Evolutionary conservation across 2,888 invertebrate genomes (phyloP).

Genomic region (Salpingus planirostris): DNA sequence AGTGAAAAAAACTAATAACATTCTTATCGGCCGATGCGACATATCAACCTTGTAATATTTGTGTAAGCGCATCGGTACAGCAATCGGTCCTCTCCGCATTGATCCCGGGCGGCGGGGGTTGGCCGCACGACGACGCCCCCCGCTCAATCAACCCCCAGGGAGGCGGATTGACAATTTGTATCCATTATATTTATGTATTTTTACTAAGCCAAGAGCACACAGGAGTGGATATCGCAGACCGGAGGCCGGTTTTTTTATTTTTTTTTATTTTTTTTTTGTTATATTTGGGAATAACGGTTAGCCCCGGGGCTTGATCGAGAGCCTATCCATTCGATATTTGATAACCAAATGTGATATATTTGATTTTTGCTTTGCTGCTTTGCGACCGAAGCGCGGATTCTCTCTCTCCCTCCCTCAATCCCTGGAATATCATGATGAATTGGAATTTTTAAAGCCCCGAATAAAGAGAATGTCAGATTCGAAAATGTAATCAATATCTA

Average conservation of each 20-base stretch:
- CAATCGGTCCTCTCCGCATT: conserved; percentile 11
- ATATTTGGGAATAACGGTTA: conserved; percentile 33
- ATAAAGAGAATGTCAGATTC: conserved; percentile 26
- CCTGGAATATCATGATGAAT: conserved; percentile 24
- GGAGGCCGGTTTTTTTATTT: too few species aligned
- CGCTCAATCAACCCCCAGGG: conserved; percentile 37
- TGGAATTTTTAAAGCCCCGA: conserved; percentile 24
- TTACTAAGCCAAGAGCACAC: conserved; percentile 31
- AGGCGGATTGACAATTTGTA: conserved; percentile 39
- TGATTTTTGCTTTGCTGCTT: conserved; percentile 31
- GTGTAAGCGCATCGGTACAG: conserved; percentile 25
- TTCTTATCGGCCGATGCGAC: conserved; percentile 18
- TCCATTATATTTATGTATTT: conserved; percentile 41
- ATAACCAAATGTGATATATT: conserved; percentile 36
- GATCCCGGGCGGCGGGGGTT: conserved; percentile 15
- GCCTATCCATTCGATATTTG: conserved; percentile 33
- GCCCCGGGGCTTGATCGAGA: conserved; percentile 33
- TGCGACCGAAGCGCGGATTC: conserved; percentile 24
- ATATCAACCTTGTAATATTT: conserved; percentile 28
- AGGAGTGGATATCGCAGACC: conserved; percentile 27
- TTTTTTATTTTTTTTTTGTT: conserved; percentile 24
- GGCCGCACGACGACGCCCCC: conserved; percentile 21
- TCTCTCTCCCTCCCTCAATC: too few species aligned
- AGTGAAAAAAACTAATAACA: conserved; percentile 18
- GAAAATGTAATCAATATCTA: conserved; percentile 24